phyloP scores from a whole-genome alignment of 2,888 invertebrate species.

The Ichneumoninae sp. region DNA sequence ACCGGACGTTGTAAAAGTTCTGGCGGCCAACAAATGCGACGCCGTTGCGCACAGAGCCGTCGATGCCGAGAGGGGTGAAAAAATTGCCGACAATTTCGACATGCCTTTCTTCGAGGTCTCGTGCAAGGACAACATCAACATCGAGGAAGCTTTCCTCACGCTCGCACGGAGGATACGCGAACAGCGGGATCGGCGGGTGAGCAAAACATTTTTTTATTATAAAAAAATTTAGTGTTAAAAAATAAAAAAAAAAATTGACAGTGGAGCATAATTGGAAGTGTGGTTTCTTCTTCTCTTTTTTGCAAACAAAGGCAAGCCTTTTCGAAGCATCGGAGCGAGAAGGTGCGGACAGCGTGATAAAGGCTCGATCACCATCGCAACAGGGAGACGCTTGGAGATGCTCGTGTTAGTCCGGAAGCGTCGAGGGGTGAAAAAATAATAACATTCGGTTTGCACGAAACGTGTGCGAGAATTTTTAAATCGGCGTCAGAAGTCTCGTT shows the following conservation, averaged over 20 bases:
- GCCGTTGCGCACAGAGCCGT: constrained; percentile 91
- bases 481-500: constrained; percentile 67
- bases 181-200: constrained; percentile 91
- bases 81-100: constrained; percentile 95
- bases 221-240: background rate
- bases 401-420: constrained; percentile 74
- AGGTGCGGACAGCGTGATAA: constrained; percentile 78
- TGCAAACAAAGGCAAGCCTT: constrained; percentile 77
- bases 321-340: constrained; percentile 80
- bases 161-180: constrained; percentile 93
- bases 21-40: constrained; percentile 95
- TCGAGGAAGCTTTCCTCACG: constrained; percentile 92
- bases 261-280: background rate
- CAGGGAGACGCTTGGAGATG: constrained; percentile 80
- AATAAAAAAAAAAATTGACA: background rate
- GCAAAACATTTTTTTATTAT: constrained; percentile 55
- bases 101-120: constrained; percentile 96
- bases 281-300: constrained; percentile 18
- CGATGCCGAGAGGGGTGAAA: constrained; percentile 92
- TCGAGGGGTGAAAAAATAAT: background rate
- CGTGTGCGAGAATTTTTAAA: constrained; percentile 29
- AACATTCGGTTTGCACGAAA: constrained; percentile 29
- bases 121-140: constrained; percentile 94
- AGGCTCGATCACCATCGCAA: constrained; percentile 77
- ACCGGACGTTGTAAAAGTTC: constrained; percentile 93